phyloP scores from a whole-genome alignment of 2,888 invertebrate species.

The Xestoiulus laeticollis region DNA sequence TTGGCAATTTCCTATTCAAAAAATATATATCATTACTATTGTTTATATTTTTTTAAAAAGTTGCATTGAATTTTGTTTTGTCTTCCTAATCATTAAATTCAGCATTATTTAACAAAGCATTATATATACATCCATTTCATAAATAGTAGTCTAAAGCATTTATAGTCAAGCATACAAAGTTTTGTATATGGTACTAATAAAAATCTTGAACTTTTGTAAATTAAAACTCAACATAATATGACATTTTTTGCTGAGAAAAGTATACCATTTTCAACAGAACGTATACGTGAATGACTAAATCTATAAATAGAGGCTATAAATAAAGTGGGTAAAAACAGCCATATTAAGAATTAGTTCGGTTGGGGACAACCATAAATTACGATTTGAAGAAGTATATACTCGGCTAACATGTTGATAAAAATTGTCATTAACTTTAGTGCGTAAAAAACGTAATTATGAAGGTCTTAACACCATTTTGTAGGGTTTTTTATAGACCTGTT shows the following conservation, averaged over 20 bases:
- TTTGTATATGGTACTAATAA: neutral
- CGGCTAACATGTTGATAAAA: neutral
- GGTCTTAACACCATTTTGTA: neutral
- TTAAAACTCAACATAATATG: neutral
- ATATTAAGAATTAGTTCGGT: neutral
- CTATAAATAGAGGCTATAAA: neutral
- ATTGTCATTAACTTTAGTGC: neutral
- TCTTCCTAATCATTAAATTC: too few relatives aligned
- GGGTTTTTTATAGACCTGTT: neutral
- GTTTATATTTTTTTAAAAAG: too few relatives aligned
- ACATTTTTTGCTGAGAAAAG: neutral
- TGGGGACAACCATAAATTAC: neutral
- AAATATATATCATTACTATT: too few relatives aligned
- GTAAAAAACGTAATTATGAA: neutral
- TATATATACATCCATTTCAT: too few relatives aligned
- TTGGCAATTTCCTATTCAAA: too few relatives aligned
- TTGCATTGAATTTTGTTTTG: too few relatives aligned
- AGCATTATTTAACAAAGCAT: too few relatives aligned
- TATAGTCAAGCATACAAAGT: too few relatives aligned
- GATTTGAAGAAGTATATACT: neutral
- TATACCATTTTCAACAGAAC: neutral
- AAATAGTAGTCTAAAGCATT: too few relatives aligned
- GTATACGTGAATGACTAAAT: neutral
- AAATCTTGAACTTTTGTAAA: neutral
- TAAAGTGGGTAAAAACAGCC: neutral